phyloP scores from a whole-genome alignment of 2,113 vertebrate genomes.

The Arvicanthis niloticus region DNA sequence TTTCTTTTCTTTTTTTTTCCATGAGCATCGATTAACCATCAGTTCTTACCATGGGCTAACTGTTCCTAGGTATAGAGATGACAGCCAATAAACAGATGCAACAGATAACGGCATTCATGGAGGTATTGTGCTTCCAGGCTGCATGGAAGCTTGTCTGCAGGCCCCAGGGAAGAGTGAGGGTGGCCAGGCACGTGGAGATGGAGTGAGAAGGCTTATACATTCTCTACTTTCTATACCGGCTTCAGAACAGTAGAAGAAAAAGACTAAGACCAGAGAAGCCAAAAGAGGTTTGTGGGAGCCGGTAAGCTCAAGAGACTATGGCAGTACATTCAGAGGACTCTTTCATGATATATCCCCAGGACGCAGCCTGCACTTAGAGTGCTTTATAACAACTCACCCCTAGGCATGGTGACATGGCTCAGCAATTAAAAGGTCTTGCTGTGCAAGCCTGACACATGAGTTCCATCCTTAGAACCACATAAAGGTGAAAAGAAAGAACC shows the following conservation, averaged over 20 bases:
- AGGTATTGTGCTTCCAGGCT: background rate
- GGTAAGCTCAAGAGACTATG: background rate
- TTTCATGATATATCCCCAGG: background rate
- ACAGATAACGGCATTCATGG: fast-evolving
- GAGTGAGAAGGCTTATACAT: background rate
- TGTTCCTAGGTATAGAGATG: background rate
- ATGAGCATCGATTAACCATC: background rate
- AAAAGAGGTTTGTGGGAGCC: fast-evolving
- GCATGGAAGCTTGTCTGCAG: background rate
- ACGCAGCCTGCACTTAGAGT: background rate
- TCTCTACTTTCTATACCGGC: background rate
- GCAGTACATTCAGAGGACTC: background rate
- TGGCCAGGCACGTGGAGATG: background rate
- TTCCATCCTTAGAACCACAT: background rate
- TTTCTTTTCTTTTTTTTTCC: background rate
- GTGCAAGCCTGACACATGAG: background rate
- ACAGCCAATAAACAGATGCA: background rate
- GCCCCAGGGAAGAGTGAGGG: background rate
- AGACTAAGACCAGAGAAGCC: background rate
- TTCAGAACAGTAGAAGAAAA: background rate
- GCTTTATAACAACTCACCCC: background rate
- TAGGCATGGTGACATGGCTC: background rate
- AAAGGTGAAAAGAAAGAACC: background rate
- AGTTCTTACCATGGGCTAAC: background rate
- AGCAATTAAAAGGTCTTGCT: background rate